Base-by-base conservation (phyloP, 2,888 invertebrate genomes). In the Brachylomia viminalis region DNA sequence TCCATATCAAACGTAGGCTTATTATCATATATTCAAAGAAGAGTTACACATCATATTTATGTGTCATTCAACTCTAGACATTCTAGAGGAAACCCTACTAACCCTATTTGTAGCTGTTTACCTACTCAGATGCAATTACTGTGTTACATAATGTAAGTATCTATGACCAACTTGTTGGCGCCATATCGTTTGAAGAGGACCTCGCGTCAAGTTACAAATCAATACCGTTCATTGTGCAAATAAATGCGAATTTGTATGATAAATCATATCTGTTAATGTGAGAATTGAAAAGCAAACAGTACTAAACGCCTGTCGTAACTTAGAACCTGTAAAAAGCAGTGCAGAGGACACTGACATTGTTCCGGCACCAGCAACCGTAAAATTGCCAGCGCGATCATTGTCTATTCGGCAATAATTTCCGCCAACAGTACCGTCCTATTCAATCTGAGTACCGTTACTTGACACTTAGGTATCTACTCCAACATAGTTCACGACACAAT, bases 311-410 rank as follows among this genome's bases (percentile, higher is more conserved):
- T 30, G 27, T 75, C 42, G 42, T 76, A 66, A 77, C 49, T 59
- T 49, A 58, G 73, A 80, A 83, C 65, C 76, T 78, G 78, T 76
- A 79, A 84, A 87, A 77, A 84, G 59, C 71, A 73, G 72, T 83
- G 80, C 69, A 79, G 92, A 92, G 94, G 93, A 92, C 94, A 92
- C 89, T 93, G 91, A 95, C 96, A 92, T 88, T 92, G 95, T 95
- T 94, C 94, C 93, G 92, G 90, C 91, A 89, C 87, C 90, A 93
- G 91, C 90, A 86, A 95, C 93, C 95, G 95, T 95, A 93, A 95
- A 95, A 96, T 95, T 93, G 91, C 88, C 80, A 90, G 76, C 85
- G 85, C 85, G 85, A 88, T 90, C 91, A 94, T 93, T 94, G 92
- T 94, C 92, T 93, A 89, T 91, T 92, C 91, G 88, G 90, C 90